These are phyloP conservation scores for Eulemur mongoz DNA, from an alignment of 2,797 vertebrate genomes.

Conservation along the genomic window DNA sequence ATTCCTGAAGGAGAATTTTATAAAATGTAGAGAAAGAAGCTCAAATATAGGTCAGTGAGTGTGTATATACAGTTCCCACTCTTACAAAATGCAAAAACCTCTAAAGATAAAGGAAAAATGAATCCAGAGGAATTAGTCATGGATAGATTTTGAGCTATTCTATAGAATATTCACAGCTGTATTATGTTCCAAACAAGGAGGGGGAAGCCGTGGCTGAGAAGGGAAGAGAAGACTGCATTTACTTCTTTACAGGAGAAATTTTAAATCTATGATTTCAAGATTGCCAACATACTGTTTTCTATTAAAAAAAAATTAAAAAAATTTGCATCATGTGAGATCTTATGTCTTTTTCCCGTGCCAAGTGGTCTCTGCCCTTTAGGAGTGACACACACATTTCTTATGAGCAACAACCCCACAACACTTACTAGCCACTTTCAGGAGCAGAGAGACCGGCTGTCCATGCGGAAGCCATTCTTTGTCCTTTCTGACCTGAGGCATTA, in stretches of 20 bases:
- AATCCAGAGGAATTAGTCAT: background rate
- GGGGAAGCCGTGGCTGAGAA: background rate
- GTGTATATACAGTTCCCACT: background rate
- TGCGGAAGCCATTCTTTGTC: background rate
- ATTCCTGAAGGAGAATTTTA: background rate
- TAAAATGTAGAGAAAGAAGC: background rate
- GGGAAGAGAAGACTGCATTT: background rate
- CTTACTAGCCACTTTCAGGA: background rate
- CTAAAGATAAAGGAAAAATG: background rate
- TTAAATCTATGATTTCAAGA: background rate
- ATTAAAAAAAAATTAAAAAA: background rate
- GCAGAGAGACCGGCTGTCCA: background rate
- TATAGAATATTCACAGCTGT: background rate
- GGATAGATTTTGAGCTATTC: background rate
- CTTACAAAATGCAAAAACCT: background rate
- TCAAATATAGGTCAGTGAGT: background rate
- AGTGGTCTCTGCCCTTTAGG: background rate
- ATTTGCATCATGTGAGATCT: background rate
- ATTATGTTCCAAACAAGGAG: background rate
- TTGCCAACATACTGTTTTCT: background rate
- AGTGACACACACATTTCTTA: background rate
- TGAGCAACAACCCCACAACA: background rate
- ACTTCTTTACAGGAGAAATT: background rate
- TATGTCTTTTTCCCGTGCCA: background rate
- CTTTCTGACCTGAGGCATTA: background rate